Evolutionary conservation across 2,113 vertebrate species (phyloP).

Genomic region (Tiliqua scincoides): DNA sequence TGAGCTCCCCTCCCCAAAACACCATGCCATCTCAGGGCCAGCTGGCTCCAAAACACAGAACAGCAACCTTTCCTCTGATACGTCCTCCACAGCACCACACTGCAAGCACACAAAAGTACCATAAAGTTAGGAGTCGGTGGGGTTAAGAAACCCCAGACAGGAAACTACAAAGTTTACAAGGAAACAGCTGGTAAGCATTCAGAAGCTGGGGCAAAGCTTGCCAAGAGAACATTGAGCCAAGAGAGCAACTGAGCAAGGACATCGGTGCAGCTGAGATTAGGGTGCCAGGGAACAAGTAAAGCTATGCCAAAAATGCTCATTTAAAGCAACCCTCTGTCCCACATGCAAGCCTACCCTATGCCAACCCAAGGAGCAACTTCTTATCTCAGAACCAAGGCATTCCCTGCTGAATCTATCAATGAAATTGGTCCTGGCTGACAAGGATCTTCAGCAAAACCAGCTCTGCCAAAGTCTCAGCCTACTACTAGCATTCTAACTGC

Average conservation of each 20-base stretch:
- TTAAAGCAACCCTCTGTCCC: background rate
- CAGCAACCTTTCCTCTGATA: background rate
- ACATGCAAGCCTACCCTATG: background rate
- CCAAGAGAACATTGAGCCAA: constrained; percentile 15
- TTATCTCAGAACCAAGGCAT: background rate
- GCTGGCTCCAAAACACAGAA: background rate
- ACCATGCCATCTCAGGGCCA: background rate
- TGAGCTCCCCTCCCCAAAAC: background rate
- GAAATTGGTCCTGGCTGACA: background rate
- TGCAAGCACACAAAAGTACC: background rate
- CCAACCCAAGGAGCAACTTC: background rate
- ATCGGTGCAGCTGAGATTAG: background rate
- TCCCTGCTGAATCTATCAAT: background rate
- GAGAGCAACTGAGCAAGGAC: background rate
- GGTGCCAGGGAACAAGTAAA: constrained; percentile 2
- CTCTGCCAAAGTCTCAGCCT: background rate
- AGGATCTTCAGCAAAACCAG: background rate
- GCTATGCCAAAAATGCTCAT: constrained; percentile 16
- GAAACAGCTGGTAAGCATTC: constrained; percentile 35
- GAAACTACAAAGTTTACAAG: constrained; percentile 29
- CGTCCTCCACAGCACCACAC: background rate
- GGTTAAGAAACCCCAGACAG: constrained; percentile 27
- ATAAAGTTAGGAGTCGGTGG: background rate
- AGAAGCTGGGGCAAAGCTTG: constrained; percentile 3
- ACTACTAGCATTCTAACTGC: background rate